Evolutionary conservation across 2,797 vertebrate genomes (phyloP).

Genomic region (Sebastes miniatus): DNA sequence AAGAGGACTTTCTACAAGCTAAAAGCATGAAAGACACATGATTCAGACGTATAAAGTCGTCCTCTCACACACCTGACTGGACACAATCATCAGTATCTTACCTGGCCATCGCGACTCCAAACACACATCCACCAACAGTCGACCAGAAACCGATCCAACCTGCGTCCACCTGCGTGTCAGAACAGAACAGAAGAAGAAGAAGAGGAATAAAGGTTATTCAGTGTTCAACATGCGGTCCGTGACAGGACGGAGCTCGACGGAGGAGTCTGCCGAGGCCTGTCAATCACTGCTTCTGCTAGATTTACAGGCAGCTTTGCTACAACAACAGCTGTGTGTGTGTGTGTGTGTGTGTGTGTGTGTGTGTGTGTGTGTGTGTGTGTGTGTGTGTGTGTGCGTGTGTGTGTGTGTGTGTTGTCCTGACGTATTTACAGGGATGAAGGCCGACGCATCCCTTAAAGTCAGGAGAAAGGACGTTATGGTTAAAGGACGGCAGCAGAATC

Average conservation of each 20-base stretch:
- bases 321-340: too few relatives aligned
- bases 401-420: too few relatives aligned
- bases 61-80: too few relatives aligned
- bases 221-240: constrained; percentile 24
- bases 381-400: too few relatives aligned
- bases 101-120: constrained; percentile 96
- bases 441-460: constrained; percentile 29
- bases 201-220: constrained; percentile 3
- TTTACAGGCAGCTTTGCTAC: not conserved
- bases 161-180: constrained; percentile 89
- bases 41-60: too few relatives aligned
- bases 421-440: constrained; percentile 28
- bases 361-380: too few relatives aligned
- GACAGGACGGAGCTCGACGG: constrained; percentile 14
- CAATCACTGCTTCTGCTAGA: constrained; percentile 32
- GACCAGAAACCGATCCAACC: constrained; percentile 99
- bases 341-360: too few relatives aligned
- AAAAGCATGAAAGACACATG: too few relatives aligned
- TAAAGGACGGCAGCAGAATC: constrained; percentile 32
- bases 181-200: not conserved
- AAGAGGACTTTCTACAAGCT: too few relatives aligned
- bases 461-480: constrained; percentile 7
- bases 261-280: constrained; percentile 36
- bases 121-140: constrained; percentile 92
- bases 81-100: constrained; percentile 64